Conservation (phyloP, 2,888 invertebrate species). For the Mesochorus sp. region DNA sequence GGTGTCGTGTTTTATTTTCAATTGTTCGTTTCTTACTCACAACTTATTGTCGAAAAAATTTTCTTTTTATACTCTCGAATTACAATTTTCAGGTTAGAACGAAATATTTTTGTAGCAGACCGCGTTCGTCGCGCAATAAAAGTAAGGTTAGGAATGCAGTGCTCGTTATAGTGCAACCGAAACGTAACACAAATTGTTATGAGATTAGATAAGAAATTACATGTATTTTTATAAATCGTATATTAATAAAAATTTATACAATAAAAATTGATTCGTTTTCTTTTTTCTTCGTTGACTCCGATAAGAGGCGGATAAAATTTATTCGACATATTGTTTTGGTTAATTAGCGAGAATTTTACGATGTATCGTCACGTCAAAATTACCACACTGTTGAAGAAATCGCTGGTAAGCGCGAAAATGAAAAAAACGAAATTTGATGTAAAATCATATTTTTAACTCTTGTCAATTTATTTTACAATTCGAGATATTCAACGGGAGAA, state of each 20-base stretch:
- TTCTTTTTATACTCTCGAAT: conserved; percentile 1
- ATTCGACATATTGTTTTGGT: conserved; percentile 14
- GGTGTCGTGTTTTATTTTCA: conserved; percentile 18
- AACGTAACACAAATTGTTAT: no score
- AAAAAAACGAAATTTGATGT: conserved; percentile 7
- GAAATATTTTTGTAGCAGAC: no score
- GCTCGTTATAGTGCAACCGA: no score
- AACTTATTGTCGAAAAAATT: background rate
- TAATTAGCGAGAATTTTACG: background rate
- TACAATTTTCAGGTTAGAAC: conserved; percentile 35
- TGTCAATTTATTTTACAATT: background rate
- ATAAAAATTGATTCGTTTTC: background rate
- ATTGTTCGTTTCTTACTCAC: background rate
- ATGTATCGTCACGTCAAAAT: no score
- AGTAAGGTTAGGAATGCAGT: no score
- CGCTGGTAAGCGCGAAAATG: no score
- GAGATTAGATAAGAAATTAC: conserved; percentile 39
- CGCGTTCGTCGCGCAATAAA: no score
- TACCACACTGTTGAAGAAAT: no score
- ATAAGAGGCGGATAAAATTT: background rate
- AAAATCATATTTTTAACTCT: conserved; percentile 16
- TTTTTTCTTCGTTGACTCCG: background rate
- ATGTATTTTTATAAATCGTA: background rate
- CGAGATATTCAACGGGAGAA: conserved; percentile 25
- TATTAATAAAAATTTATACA: conserved; percentile 21